Evolutionary conservation across 64 coral and sea anemone species (phyloP).

Genomic region (Stichodactyla mertensii): DNA sequence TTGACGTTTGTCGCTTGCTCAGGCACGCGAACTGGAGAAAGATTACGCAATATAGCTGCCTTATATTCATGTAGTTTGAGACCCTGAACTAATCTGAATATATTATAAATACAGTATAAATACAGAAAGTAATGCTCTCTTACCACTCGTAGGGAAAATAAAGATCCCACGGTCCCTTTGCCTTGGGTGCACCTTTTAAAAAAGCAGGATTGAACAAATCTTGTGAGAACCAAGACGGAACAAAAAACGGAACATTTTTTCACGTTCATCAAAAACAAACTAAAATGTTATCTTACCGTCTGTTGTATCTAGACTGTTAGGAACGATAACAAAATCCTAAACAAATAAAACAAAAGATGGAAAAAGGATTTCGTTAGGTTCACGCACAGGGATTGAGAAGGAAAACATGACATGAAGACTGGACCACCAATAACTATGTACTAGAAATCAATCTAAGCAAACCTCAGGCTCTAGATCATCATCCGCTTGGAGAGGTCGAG

Average conservation of each 20-base stretch:
- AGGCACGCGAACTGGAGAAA: too few species aligned
- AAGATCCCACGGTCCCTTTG: not conserved
- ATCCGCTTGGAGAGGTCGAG: conserved; percentile 14
- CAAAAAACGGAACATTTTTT: not conserved
- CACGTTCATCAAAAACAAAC: too few species aligned
- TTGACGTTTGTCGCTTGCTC: too few species aligned
- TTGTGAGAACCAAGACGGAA: not conserved
- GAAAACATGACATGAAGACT: not conserved
- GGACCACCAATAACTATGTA: not conserved
- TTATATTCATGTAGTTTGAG: too few species aligned
- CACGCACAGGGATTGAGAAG: not conserved
- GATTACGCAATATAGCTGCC: too few species aligned
- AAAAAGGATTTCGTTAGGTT: not conserved
- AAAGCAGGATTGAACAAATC: not conserved
- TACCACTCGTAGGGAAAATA: conserved; percentile 12
- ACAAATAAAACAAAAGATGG: not conserved
- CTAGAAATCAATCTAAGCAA: not conserved
- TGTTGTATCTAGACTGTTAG: conserved; percentile 51
- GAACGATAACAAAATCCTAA: conserved; percentile 84
- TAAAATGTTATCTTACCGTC: conserved; percentile 22
- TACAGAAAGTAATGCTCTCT: not conserved
- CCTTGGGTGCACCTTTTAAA: not conserved
- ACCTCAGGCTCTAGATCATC: conserved; percentile 51
- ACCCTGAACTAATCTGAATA: too few species aligned
- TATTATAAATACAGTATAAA: too few species aligned